Evolutionary conservation across 2,113 vertebrate genomes (phyloP), one percentile per base, ranked within the genome.

Genomic region (Periophthalmus modestus): DNA sequence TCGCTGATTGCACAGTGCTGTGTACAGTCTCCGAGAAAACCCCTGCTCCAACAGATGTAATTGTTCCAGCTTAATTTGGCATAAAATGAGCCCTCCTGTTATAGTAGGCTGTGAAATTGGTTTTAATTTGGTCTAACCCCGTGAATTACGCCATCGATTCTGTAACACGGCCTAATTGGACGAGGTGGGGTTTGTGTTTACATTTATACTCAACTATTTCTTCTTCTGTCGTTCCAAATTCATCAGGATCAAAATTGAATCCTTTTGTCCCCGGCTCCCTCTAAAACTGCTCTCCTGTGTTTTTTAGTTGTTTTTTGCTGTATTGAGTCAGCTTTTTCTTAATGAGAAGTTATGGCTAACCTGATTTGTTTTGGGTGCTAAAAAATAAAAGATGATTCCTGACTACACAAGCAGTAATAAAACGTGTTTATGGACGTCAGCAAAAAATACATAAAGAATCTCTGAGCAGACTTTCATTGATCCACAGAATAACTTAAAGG

Each of bases 51-150:
- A 70, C 74, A 72, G 74, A 87, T 86, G 69, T 75, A 87, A 80
- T 80, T 82, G 77, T 85, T 78, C n/a, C 76, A 77, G 78, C 23
- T 66, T 83, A 86, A 89, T 88, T 80, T 36, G 46, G 69, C 89
- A 74, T 87, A 80, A 87, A 88, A 88, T 88, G 74, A 88, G 71
- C 52, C 16, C 79, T 84, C 74, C 69, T 73, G 46, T 83, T 82
- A 77, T 84, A 83, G 83, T 57, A 66, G 39, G 69, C 79, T 87
- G 87, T 87, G 87, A 89, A 88, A 89, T 91, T 65, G 62, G 73
- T 83, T 86, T 84, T 84, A 80, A 87, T 85, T 88, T 81, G 71
- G 59, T 75, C 82, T 78, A 75, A 81, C 76, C 61, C 67, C 76
- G n/a, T 66, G 34, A 68, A 69, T 78, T 57, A 48, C 81, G 23